Base-by-base conservation (phyloP, 2,888 invertebrate genomes). In the Anthrax anthrax region DNA sequence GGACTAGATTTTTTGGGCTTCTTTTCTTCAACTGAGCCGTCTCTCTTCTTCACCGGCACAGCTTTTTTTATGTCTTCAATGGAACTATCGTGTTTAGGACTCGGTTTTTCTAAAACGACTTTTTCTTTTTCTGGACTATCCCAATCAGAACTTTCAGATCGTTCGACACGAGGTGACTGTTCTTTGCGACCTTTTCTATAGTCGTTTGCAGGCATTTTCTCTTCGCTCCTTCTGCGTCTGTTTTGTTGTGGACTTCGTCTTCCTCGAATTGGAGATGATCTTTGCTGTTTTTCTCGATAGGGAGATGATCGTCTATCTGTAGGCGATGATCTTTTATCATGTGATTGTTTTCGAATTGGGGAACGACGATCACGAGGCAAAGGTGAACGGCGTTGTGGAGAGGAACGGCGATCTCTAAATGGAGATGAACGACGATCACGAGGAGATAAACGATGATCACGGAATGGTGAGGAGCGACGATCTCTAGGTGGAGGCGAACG, bases 341-440 rank as follows among this genome's bases (percentile, higher is more conserved):
- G 47, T 12, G 52, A 51, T 9, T 6, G 5, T 39, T 14, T 39
- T 1, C 39, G 37, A 37, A 17, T 5, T 39, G 39, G 39, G 13
- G 39, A 39, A 16, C 34, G 13, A 37, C 43, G 34, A 37, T 42
- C 45, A 18, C 43, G 50, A 18, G 54, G 53, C 27, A 55, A 36
- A 18, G 71, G 65, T 52, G 69, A 58, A 2, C 54, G 49, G 18
- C 56, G 54, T 32, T 56, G 39, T 18, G 71, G 65, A 51, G 69
- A 58, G 1, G 65, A 64, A 29, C 67, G 58, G n/a, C 63, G 59
- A 47, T 69, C 69, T 38, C 63, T 57, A 2, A 70, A 70, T 46
- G 38, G 38, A n/a, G 59, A 50, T 53, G 57, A 44, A 58, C 56
- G 36, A 60, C 51, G 45, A 43, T 46, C 47, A 12, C 46, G 45